Conservation (phyloP, 1,140 invertebrate species). For the Aphaenogaster floridana region DNA sequence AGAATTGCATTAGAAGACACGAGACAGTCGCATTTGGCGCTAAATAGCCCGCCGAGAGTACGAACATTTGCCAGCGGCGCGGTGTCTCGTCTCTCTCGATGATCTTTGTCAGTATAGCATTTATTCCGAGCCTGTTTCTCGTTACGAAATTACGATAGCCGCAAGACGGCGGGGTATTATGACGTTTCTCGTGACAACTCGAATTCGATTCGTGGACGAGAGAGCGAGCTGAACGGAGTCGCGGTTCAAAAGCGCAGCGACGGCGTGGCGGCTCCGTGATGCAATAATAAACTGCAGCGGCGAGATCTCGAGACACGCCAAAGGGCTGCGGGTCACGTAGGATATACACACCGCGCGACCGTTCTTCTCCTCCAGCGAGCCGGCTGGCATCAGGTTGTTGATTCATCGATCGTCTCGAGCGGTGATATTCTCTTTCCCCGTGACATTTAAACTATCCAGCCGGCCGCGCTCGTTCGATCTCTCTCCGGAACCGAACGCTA, state of each 20-base stretch:
- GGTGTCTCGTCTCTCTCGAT: not conserved
- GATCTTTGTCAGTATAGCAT: not conserved
- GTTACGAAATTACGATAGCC: constrained; percentile 15
- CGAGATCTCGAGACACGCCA: constrained; percentile 33
- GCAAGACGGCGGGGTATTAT: constrained; percentile 6
- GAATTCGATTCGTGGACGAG: not conserved
- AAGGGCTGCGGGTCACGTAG: constrained; percentile 48
- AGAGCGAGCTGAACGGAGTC: not conserved
- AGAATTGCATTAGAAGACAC: no score
- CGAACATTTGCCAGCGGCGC: not conserved
- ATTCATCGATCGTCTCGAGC: constrained; percentile 50
- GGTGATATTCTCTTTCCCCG: constrained; percentile 40
- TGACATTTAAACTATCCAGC: constrained; percentile 46
- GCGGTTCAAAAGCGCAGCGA: not conserved
- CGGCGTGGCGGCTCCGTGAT: not conserved
- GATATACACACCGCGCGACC: constrained; percentile 21
- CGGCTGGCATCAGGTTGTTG: constrained; percentile 43
- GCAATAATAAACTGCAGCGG: constrained; percentile 44
- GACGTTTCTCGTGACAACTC: not conserved
- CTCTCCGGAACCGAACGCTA: constrained; percentile 16
- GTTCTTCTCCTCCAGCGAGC: constrained; percentile 34
- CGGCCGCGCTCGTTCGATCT: constrained; percentile 29
- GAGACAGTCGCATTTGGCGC: no score
- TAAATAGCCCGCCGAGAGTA: not conserved
- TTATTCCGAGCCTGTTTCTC: not conserved